Base-by-base conservation (phyloP, 2,113 vertebrate genomes). In the Marmota monax region DNA sequence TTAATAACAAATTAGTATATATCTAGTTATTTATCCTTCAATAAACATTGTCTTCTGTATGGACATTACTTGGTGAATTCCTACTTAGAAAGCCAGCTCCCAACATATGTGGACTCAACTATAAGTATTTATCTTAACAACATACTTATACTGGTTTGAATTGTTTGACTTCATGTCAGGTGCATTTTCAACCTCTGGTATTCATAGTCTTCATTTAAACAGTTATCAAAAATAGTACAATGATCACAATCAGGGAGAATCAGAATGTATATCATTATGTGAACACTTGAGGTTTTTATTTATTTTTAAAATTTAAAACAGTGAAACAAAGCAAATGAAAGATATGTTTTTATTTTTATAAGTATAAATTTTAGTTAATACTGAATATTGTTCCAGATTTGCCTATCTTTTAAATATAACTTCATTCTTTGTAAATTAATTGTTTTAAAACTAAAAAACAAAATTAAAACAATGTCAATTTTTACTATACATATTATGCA, bases 301-400 rank as follows among this genome's bases (percentile, higher is more conserved):
- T 51, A 29, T 63, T 23, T 29, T 77, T 92, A 70, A 90, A 90
- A 82, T 4, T 83, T 76, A 10, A 90, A 87, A 84, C 11, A 79
- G 51, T 69, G 22, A 65, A 80, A 42, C 18, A 77, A 10, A 79
- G 14, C 20, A 78, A 56, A 42, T 84, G 14, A 29, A 67, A 86
- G 11, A 53, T 65, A 82, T n/a, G 25, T 51, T 91, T 78, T 83
- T 11, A 32, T 91, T 78, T 78, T 12, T 25, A 23, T 63, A 73
- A 82, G 9, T 89, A 3, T 16, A 95, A 85, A 82, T 83, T 86
- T 77, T 85, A 82, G 13, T 85, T 97, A n/a, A 73, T 37, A 13
- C 5, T 17, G 78, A 89, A 82, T 51, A 67, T 39, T 86, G 77
- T 76, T 39, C 34, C 73, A 45, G 51, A 89, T 77, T 74, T 74